These are phyloP conservation scores for Nycticryphes semicollaris DNA, from an alignment of 2,113 vertebrate genomes.

Conservation along the genomic window DNA sequence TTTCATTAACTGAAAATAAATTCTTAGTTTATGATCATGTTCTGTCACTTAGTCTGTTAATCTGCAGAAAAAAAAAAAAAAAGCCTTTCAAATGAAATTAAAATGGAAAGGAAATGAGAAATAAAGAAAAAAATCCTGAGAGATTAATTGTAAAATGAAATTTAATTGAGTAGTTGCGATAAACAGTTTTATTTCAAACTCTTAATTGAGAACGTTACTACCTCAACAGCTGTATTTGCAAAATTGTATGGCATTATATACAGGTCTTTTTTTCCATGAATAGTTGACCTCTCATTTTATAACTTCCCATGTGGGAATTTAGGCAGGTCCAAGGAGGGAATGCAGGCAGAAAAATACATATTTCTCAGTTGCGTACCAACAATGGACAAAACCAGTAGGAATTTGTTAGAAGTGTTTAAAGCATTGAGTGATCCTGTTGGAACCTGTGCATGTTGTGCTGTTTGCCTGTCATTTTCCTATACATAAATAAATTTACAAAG, in stretches of 20 bases:
- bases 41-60: not conserved
- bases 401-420: constrained; percentile 19
- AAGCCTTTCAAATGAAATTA: not conserved
- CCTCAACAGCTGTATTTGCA: constrained; percentile 17
- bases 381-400: constrained; percentile 30
- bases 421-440: not conserved
- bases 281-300: constrained; percentile 37
- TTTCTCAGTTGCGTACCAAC: not conserved
- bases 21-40: not conserved
- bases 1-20: not conserved
- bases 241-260: not conserved
- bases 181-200: constrained; percentile 3
- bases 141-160: constrained; percentile 11
- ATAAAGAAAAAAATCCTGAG: not conserved
- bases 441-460: not conserved
- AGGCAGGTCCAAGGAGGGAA: constrained; percentile 8
- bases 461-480: not conserved
- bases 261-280: not conserved
- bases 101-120: not conserved
- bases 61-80: not conserved
- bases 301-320: constrained; percentile 25
- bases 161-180: not conserved
- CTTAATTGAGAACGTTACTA: not conserved
- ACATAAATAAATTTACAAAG: not conserved
- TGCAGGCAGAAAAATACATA: not conserved